Percentiles rank a stretch among this genome's conserved stretches.
Conservation (phyloP, 1,140 invertebrate genomes). For the Eumaeus atala region DNA sequence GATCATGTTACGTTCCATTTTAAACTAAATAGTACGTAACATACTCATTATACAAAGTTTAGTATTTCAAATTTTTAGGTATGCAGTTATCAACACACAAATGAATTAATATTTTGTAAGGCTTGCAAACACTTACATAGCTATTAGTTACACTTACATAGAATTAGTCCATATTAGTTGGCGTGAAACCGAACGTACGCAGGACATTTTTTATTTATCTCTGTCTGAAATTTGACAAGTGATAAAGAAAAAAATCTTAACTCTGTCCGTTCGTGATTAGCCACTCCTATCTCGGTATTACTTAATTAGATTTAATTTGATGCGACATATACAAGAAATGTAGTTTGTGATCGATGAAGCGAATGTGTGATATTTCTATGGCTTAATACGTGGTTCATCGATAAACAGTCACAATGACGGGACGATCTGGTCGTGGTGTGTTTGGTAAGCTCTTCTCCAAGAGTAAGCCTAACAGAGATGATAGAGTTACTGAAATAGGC, state of each 20-base stretch:
- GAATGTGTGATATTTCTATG: slow-evolving; percentile 47
- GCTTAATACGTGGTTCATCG: slow-evolving; percentile 28
- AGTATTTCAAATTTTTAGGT: too few relatives aligned
- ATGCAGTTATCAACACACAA: too few relatives aligned
- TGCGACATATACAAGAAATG: slow-evolving; percentile 43
- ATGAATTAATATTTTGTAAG: too few relatives aligned
- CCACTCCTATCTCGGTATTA: slow-evolving; percentile 60
- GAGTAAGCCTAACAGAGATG: slow-evolving; percentile 54
- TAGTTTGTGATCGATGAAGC: slow-evolving; percentile 46
- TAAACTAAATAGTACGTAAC: too few relatives aligned
- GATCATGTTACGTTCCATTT: slow-evolving; percentile 2
- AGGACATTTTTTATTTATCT: slow-evolving; percentile 9
- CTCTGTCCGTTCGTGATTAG: slow-evolving; percentile 61
- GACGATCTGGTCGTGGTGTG: slow-evolving; percentile 63
- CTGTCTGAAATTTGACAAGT: slow-evolving; percentile 43
- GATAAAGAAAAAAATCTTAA: slow-evolving; percentile 45
- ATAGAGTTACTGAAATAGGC: slow-evolving; percentile 78
- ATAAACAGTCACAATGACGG: slow-evolving; percentile 60
- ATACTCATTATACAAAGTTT: too few relatives aligned
- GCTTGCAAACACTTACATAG: too few relatives aligned
- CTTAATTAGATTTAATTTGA: slow-evolving; percentile 47
- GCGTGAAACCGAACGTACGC: neutral
- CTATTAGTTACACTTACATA: too few relatives aligned
- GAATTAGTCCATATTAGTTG: neutral
- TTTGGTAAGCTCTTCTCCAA: slow-evolving; percentile 70